A percentile compares a stretch with the other conserved stretches of the same genome.
These are phyloP conservation scores for Philopotamus ludificatus DNA, from an alignment of 1,140 invertebrate species.

Conservation along the genomic window DNA sequence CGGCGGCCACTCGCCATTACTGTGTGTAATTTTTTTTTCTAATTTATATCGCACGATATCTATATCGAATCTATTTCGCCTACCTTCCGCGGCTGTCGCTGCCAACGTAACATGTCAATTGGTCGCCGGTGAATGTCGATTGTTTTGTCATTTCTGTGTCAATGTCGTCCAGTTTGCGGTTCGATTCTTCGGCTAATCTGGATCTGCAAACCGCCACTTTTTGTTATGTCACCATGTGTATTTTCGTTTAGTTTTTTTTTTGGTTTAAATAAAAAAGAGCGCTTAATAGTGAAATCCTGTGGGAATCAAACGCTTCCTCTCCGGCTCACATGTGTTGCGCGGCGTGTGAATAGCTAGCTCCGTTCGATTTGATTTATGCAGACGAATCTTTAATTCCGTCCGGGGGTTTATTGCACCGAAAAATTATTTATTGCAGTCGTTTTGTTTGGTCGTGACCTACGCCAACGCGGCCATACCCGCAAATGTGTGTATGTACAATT, in stretches of 20 bases:
- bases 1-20: no score
- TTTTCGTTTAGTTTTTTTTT: no score
- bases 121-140: background rate
- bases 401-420: constrained; percentile 20
- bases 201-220: background rate
- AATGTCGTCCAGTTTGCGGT: constrained; percentile 8
- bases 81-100: background rate
- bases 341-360: background rate
- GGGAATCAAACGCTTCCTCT: background rate
- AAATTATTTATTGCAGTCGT: constrained; percentile 40
- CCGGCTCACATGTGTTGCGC: background rate
- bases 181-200: background rate
- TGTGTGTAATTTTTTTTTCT: no score
- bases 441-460: constrained; percentile 39
- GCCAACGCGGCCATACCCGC: constrained; percentile 27
- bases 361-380: background rate
- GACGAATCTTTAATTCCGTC: no score
- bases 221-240: no score
- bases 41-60: background rate
- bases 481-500: constrained; percentile 27
- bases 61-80: background rate
- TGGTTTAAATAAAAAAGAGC: no score
- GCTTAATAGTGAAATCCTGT: background rate
- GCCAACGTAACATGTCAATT: background rate
- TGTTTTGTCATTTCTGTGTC: constrained; percentile 13